Percentiles rank a stretch among this genome's conserved stretches.
These are phyloP conservation scores for Melinaea marsaeus DNA, from an alignment of 2,888 invertebrate species.

Conservation along the genomic window DNA sequence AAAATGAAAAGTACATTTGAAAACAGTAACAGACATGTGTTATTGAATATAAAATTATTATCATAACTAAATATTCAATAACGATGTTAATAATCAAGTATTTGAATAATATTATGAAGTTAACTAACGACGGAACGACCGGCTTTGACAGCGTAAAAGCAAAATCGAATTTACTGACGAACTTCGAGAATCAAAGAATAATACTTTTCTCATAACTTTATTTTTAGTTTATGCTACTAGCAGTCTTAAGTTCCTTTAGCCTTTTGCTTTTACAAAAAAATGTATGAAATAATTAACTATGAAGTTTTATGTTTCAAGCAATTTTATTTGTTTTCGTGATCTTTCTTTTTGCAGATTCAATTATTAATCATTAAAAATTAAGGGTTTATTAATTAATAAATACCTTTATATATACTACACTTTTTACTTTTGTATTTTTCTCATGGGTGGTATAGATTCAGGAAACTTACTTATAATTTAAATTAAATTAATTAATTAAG, in stretches of 20 bases:
- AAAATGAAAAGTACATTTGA: too few relatives aligned
- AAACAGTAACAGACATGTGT: too few relatives aligned
- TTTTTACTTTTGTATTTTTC: too few relatives aligned
- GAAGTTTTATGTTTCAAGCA: neutral
- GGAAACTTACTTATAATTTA: too few relatives aligned
- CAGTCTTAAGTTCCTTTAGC: slow-evolving; percentile 3
- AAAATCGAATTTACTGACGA: slow-evolving; percentile 29
- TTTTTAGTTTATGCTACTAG: slow-evolving; percentile 16
- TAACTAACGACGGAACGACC: slow-evolving; percentile 8
- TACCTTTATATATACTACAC: too few relatives aligned
- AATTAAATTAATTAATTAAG: too few relatives aligned
- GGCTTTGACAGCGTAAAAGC: slow-evolving; percentile 22
- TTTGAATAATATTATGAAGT: neutral
- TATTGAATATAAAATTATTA: too few relatives aligned
- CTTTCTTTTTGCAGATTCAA: too few relatives aligned
- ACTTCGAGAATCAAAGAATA: slow-evolving; percentile 29
- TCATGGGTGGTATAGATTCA: too few relatives aligned
- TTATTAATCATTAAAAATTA: too few relatives aligned
- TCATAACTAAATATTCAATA: neutral
- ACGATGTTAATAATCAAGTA: neutral
- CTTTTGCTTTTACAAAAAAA: neutral
- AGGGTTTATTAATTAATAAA: too few relatives aligned
- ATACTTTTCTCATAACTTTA: slow-evolving; percentile 25
- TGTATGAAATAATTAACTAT: neutral
- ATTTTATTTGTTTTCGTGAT: neutral